Evolutionary conservation across 2,113 vertebrate genomes (phyloP), one percentile per base, ranked within the genome.

Genomic region (Cyanoderma ruficeps): DNA sequence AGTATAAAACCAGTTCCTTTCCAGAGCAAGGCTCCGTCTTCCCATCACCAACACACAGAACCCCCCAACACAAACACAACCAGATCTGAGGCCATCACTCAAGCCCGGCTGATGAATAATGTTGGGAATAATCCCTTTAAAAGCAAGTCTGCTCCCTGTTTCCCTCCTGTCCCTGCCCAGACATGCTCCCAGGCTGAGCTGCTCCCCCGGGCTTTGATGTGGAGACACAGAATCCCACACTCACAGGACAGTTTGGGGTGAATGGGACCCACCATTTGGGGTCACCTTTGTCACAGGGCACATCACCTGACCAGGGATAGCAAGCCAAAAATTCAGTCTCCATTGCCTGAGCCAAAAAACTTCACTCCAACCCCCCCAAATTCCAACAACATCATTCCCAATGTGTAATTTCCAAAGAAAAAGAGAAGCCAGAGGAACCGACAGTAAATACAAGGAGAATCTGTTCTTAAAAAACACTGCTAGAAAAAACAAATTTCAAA

Each of bases 201-300:
- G 71, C 70, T 59, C 52, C 25, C 30, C 65, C 0, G 0, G 46
- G 53, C 39, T 75, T 42, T 8, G n/a, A 30, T 0, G 15, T 56
- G 37, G 60, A 35, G 47, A 68, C 72, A 42, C 60, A 47, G 41
- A 61, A 35, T 55, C 41, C 49, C 63, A 61, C 55, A 41, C 41
- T 55, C 55, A 42, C 22, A 42, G 35, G 14, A 20, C 23, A 41
- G n/a, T 37, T 23, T 77, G 79, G 70, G 87, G 41, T 22, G 11
- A 42, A 61, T 61, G 25, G n/a, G 17, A 83, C n/a, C 13, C 78
- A 22, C n/a, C n/a, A n/a, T 35, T 2, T 35, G 39, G 33, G 49
- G 47, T 22, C 25, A 11, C 6, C 6, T 22, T 33, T 14, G 15
- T 44, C 31, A 25, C 0, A 1, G n/a, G 41, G 16, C n/a, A 35